phyloP scores from a whole-genome alignment of 1,140 invertebrate species.

The Brevipalpus yothersi region DNA sequence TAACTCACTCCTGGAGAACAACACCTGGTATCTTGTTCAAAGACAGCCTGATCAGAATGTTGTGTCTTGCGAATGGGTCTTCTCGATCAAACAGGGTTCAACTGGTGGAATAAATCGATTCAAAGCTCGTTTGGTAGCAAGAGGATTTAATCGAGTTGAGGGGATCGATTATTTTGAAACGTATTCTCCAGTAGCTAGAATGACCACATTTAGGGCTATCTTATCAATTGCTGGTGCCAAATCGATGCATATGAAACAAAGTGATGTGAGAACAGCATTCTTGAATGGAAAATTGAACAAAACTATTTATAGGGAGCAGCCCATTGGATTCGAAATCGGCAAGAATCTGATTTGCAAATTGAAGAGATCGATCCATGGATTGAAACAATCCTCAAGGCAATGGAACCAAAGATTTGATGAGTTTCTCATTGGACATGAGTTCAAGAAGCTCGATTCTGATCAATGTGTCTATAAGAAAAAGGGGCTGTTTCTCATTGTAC shows the following conservation, averaged over 20 bases:
- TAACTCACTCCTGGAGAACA: not conserved
- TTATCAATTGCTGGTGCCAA: slow-evolving; percentile 15
- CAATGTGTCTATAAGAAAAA: too few relatives aligned
- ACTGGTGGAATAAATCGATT: slow-evolving; percentile 15
- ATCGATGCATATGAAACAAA: slow-evolving; percentile 9
- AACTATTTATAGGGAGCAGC: too few relatives aligned
- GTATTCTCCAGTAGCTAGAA: slow-evolving; percentile 16
- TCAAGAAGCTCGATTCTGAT: not conserved
- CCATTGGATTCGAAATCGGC: not conserved
- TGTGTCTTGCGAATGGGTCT: slow-evolving; percentile 6
- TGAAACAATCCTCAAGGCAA: slow-evolving; percentile 20
- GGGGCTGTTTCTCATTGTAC: too few relatives aligned
- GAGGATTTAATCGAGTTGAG: slow-evolving; percentile 17
- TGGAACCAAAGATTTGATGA: slow-evolving; percentile 16
- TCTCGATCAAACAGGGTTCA: slow-evolving; percentile 3
- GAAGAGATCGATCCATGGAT: slow-evolving; percentile 20
- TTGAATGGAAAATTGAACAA: not conserved
- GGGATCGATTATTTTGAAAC: slow-evolving; percentile 17
- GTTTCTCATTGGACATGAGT: not conserved
- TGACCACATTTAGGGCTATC: slow-evolving; percentile 14
- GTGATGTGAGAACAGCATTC: too few relatives aligned
- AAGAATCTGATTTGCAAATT: slow-evolving; percentile 15
- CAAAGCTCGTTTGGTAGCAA: slow-evolving; percentile 21
- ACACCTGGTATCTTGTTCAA: not conserved
- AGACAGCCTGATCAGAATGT: not conserved